phyloP scores from a whole-genome alignment of 2,888 invertebrate species.

The Sesamia inferens region DNA sequence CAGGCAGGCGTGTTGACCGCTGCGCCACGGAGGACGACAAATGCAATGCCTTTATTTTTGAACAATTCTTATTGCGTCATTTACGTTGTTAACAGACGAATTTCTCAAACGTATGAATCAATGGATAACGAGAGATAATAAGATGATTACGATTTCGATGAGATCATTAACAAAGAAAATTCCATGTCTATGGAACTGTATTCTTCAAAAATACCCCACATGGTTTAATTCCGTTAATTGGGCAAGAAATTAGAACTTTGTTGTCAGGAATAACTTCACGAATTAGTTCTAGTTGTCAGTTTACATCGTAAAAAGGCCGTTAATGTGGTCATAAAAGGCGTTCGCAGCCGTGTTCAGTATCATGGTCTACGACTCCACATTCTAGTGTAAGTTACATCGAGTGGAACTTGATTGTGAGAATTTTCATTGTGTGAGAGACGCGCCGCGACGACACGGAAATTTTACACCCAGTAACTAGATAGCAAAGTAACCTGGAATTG shows the following conservation, averaged over 20 bases:
- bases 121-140: not conserved
- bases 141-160: not conserved
- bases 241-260: constrained; percentile 50
- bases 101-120: not conserved
- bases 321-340: constrained; percentile 57
- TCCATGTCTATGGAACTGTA: not conserved
- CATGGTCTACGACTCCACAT: constrained; percentile 52
- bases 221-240: constrained; percentile 48
- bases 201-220: constrained; percentile 19
- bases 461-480: constrained; percentile 81
- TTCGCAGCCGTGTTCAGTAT: constrained; percentile 50
- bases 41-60: not conserved
- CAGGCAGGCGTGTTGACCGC: too few relatives aligned
- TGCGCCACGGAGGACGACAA: too few relatives aligned
- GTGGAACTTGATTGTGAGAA: constrained; percentile 72
- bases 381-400: constrained; percentile 74
- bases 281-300: constrained; percentile 60
- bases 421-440: constrained; percentile 73
- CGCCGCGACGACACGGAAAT: constrained; percentile 77
- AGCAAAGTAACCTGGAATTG: constrained; percentile 74
- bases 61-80: not conserved
- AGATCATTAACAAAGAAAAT: not conserved
- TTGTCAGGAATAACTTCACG: constrained; percentile 53
- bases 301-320: constrained; percentile 55
- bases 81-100: not conserved